Evolutionary conservation across 2,797 vertebrate species (phyloP).

Genomic region (Lutjanus campechanus): DNA sequence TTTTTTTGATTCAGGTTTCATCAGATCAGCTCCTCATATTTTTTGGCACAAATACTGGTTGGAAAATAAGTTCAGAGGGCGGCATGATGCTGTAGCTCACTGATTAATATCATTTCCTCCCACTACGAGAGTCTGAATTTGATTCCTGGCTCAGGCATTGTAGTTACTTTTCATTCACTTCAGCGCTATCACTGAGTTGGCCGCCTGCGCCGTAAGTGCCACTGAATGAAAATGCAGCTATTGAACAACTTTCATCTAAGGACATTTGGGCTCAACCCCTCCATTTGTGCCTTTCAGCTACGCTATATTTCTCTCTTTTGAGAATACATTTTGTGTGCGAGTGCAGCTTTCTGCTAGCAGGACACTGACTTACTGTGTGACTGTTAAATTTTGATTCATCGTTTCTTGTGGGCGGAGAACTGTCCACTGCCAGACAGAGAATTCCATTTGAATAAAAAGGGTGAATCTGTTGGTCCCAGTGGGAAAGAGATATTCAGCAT

Average conservation of each 20-base stretch:
- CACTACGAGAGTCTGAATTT: constrained; percentile 20
- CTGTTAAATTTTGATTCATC: constrained; percentile 57
- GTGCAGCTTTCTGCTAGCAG: constrained; percentile 30
- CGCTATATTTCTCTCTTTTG: constrained; percentile 34
- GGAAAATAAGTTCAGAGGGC: constrained; percentile 2
- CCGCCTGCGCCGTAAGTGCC: constrained; percentile 23
- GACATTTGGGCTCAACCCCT: constrained; percentile 42
- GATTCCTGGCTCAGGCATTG: constrained; percentile 19
- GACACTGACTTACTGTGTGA: constrained; percentile 35
- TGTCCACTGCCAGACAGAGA: constrained; percentile 45
- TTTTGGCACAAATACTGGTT: constrained; percentile 1
- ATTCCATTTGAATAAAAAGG: constrained; percentile 48
- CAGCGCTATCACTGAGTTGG: constrained; percentile 18
- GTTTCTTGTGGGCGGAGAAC: constrained; percentile 52
- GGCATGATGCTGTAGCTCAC: neutral
- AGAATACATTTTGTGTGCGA: constrained; percentile 43
- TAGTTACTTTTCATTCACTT: constrained; percentile 22
- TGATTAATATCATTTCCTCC: constrained; percentile 43
- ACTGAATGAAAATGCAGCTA: constrained; percentile 44
- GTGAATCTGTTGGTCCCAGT: constrained; percentile 41
- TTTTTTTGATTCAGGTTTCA: neutral
- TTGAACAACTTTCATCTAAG: constrained; percentile 51
- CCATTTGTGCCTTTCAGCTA: constrained; percentile 31
- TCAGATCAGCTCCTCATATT: neutral
- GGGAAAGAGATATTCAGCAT: constrained; percentile 15